Base-by-base conservation (phyloP, 2,113 vertebrate species). In the Microtus ochrogaster region DNA sequence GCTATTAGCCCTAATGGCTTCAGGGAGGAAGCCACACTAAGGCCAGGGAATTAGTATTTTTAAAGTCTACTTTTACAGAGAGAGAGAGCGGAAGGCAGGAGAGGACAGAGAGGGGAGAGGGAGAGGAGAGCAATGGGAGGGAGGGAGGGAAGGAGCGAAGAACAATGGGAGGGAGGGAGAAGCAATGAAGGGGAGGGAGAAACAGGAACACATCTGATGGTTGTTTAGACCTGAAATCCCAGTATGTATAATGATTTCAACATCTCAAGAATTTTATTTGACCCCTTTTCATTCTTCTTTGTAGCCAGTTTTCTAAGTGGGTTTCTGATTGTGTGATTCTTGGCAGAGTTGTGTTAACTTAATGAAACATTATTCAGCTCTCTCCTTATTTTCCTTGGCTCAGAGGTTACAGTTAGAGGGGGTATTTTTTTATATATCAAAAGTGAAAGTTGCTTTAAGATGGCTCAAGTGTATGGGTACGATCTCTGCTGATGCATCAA, bases 1-100 rank as follows among this genome's bases (percentile, higher is more conserved):
- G 91, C 91, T 98, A 95, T 98, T 98, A 98, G 96, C 96, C 36
- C 44, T 92, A 95, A 95, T 98, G 98, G 76, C 52, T 97, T 93
- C 81, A 95, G 70, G 79, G 91, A 41, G 70, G 96, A 92, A 86
- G n/a, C 90, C 86, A 96, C 73, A 84, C 58, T 95, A 63, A 93
- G 77, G 89, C 10, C 36, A 90, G 89, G 94, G 84, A 95, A 97
- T 74, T 95, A 41, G 77, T 96, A 73, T 85, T 98, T 90, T 96
- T 94, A 97, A 97, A 93, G 47, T 84, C 36, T 96, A 96, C 96
- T 30, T 97, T 98, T 85, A 78, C 83, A 39, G 94, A 74, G 28
- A 74, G 44, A 24, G 86, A 39, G 12, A 26, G 28, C 7, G 19
- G 14, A 58, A 16, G 49, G 52, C 14, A 74, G 26, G n/a, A 19